Evolutionary conservation across 2,888 invertebrate genomes (phyloP), one percentile per base, ranked within the genome.

Genomic region (Caenorhabditis drosophilae): DNA sequence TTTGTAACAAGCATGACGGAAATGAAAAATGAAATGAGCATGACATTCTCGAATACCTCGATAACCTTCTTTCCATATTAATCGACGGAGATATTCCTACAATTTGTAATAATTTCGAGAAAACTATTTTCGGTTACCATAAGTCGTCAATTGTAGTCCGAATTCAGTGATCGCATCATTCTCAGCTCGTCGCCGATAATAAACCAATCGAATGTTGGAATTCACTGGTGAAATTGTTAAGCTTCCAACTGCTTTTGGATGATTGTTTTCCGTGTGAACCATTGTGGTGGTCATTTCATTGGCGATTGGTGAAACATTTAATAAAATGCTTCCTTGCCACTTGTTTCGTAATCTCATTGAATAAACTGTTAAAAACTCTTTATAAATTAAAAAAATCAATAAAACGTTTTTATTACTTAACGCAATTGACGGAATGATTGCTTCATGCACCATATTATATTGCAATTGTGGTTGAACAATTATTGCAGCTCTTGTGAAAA

Each of bases 201-300:
- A 80, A 9, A 70, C 67, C 44, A 74, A 22, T 3, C 80, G 70
- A 18, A 78, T 38, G 52, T 75, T 77, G 9, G 78, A 71, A 48
- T 75, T 76, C 11, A 76, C 48, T 2, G 81, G 80, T 0, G 79
- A 76, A 2, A 78, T 78, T 18, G 81, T 81, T 20, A 82, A 50
- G 48, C 71, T 79, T 46, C 68, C 70, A 25, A 78, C 66, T 11
- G 75, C 78, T 49, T 82, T 79, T 16, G 80, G 79, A 47, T 76
- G 80, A 48, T 79, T 77, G 48, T 78, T 75, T 53, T 83, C 77
- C 22, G 78, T 76, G 42, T 76, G 73, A 12, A 82, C 73, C 41
- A 83, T 70, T 16, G 77, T 77, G 12, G 82, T 78, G 4, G 76
- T 73, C 27, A 82, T 52, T 6, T 75, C 70, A 12, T 67, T 60